Conservation (phyloP, 2,888 invertebrate genomes). For the Drosophila helvetica region DNA sequence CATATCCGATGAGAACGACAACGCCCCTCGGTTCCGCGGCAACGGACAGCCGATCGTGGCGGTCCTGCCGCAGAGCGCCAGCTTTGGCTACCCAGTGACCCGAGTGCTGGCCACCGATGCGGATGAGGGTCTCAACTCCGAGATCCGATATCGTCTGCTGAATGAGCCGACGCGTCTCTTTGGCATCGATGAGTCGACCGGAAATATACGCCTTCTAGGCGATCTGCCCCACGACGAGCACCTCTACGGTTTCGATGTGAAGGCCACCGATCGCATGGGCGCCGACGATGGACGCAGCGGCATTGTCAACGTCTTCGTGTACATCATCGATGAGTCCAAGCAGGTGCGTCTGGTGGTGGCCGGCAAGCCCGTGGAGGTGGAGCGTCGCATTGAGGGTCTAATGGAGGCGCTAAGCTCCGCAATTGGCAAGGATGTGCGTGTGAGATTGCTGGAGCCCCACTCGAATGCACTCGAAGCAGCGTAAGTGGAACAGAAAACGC, state of each 20-base stretch:
- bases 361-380: constrained; percentile 90
- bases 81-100: constrained; percentile 92
- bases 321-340: constrained; percentile 91
- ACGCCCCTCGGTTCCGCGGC: constrained; percentile 90
- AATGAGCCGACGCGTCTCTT: constrained; percentile 91
- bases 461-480: constrained; percentile 84
- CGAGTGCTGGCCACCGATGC: constrained; percentile 90
- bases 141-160: constrained; percentile 91
- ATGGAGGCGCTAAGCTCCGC: constrained; percentile 88
- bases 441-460: constrained; percentile 91
- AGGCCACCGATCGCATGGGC: constrained; percentile 92
- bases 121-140: constrained; percentile 90
- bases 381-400: constrained; percentile 88
- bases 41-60: constrained; percentile 92
- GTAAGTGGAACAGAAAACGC: constrained; percentile 64
- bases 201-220: constrained; percentile 89
- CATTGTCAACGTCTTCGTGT: constrained; percentile 94
- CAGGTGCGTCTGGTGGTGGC: constrained; percentile 92
- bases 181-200: constrained; percentile 90
- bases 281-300: constrained; percentile 92
- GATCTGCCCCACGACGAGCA: constrained; percentile 88
- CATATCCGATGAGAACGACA: constrained; percentile 93
- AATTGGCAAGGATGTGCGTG: constrained; percentile 91
- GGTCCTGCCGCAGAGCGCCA: constrained; percentile 91
- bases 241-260: constrained; percentile 94